Percentiles rank a stretch among this genome's conserved stretches.
Evolutionary conservation across 2,113 vertebrate genomes (phyloP).

Genomic region (Lates calcarifer): DNA sequence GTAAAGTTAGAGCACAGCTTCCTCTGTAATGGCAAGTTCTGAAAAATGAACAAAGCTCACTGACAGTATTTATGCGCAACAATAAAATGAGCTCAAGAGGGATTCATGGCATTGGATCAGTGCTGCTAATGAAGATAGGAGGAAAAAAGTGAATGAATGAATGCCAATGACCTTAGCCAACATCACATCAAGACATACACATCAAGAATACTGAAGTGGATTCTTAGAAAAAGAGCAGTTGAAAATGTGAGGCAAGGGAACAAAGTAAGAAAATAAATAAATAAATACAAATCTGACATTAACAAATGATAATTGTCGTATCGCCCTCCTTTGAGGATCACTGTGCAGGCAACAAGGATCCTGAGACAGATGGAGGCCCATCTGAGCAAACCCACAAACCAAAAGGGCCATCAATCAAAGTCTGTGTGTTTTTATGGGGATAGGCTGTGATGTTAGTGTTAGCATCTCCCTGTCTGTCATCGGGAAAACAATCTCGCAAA

Average conservation of each 20-base stretch:
- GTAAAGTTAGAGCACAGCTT: slow-evolving; percentile 13
- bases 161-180: slow-evolving; percentile 22
- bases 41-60: slow-evolving; percentile 39
- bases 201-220: slow-evolving; percentile 7
- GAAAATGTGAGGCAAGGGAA: slow-evolving; percentile 5
- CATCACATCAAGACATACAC: slow-evolving; percentile 17
- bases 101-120: slow-evolving; percentile 7
- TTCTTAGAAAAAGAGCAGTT: neutral
- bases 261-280: slow-evolving; percentile 1
- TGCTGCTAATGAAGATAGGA: slow-evolving; percentile 14
- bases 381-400: slow-evolving; percentile 68
- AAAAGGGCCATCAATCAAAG: slow-evolving; percentile 74
- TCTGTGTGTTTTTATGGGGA: slow-evolving; percentile 42
- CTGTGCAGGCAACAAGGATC: slow-evolving; percentile 53
- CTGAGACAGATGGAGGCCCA: slow-evolving; percentile 71
- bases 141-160: slow-evolving; percentile 13
- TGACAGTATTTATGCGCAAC: slow-evolving; percentile 32
- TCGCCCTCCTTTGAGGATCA: slow-evolving; percentile 59
- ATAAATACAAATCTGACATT: slow-evolving; percentile 54
- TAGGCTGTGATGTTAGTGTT: slow-evolving; percentile 56
- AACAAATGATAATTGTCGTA: slow-evolving; percentile 71
- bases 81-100: slow-evolving; percentile 28
- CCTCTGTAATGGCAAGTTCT: slow-evolving; percentile 19
- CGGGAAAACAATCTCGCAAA: slow-evolving; percentile 47
- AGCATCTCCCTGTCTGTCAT: slow-evolving; percentile 55